Evolutionary conservation across 2,888 invertebrate species (phyloP).

Genomic region (Lasioglossum zephyrum): DNA sequence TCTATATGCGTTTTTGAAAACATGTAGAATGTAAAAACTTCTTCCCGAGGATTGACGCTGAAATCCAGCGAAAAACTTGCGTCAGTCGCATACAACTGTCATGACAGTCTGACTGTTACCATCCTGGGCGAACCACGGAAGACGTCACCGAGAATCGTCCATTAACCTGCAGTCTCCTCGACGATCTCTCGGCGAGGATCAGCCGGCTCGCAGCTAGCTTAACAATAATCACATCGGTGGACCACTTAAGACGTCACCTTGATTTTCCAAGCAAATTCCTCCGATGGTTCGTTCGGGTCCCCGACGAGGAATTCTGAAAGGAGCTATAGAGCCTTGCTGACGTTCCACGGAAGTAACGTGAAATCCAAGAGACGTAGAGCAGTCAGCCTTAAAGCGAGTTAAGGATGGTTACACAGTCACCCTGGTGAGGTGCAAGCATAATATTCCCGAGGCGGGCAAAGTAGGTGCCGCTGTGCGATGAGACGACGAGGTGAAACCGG

Average conservation of each 20-base stretch:
- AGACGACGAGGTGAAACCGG: conserved; percentile 72
- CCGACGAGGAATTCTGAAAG: conserved; percentile 43
- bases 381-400: conserved; percentile 70
- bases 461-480: conserved; percentile 69
- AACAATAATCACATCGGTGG: conserved; percentile 20
- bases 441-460: conserved; percentile 75
- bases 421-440: conserved; percentile 71
- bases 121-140: neutral
- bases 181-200: conserved; percentile 15
- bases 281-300: neutral
- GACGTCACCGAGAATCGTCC: neutral
- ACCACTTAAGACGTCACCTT: conserved; percentile 46
- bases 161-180: conserved; percentile 18
- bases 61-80: neutral
- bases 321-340: conserved; percentile 16
- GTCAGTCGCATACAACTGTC: neutral
- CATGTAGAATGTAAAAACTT: neutral
- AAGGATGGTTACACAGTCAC: conserved; percentile 72
- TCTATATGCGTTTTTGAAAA: neutral
- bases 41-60: no score
- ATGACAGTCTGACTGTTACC: neutral
- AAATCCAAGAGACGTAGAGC: conserved; percentile 68
- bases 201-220: neutral
- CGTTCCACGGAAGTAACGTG: conserved; percentile 52
- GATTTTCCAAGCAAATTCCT: conserved; percentile 36